Evolutionary conservation across 1,140 invertebrate species (phyloP).

Genomic region (Drosophila orena): DNA sequence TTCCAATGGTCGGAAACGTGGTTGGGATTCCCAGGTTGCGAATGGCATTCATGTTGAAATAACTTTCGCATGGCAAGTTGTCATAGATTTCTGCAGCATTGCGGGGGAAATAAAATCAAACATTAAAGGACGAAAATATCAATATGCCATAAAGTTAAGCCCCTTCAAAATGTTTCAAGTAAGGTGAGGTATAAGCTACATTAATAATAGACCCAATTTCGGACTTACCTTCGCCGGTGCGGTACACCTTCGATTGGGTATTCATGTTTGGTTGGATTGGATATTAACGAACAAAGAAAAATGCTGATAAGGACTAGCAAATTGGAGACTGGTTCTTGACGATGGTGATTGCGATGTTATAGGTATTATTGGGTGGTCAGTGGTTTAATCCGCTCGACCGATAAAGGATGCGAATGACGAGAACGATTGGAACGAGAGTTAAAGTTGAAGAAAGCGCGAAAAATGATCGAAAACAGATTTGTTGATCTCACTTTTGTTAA

Average conservation of each 20-base stretch:
- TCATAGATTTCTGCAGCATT: conserved; percentile 75
- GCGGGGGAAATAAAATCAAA: background rate
- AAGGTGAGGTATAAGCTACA: background rate
- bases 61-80: conserved; percentile 76
- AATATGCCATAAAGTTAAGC: background rate
- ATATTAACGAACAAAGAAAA: conserved; percentile 46
- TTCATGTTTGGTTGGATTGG: conserved; percentile 67
- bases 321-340: conserved; percentile 61
- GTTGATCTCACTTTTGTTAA: conserved; percentile 33
- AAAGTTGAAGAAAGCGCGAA: conserved; percentile 49
- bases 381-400: conserved; percentile 16
- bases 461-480: conserved; percentile 27
- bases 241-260: conserved; percentile 83
- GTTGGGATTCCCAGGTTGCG: conserved; percentile 81
- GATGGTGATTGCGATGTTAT: conserved; percentile 28
- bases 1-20: conserved; percentile 81
- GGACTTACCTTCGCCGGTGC: conserved; percentile 76
- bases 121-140: background rate
- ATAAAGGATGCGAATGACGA: conserved; percentile 48
- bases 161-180: background rate
- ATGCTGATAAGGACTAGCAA: conserved; percentile 76
- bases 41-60: conserved; percentile 83
- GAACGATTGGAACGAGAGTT: conserved; percentile 33
- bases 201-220: background rate
- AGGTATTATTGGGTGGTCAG: conserved; percentile 22